Conservation (phyloP, 2,113 vertebrate species). For the Bungarus multicinctus region DNA sequence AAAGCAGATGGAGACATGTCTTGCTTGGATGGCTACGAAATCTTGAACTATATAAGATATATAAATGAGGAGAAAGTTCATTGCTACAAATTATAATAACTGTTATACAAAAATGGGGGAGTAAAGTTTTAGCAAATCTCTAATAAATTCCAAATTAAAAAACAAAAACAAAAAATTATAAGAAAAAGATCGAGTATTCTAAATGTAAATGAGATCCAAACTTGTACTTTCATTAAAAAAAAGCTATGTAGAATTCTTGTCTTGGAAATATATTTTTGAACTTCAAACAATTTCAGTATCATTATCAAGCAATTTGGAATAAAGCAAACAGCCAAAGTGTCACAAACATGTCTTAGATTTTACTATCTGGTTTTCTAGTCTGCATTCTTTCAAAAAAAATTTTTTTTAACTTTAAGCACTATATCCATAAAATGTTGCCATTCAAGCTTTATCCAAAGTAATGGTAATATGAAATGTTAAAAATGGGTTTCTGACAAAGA, state of each 20-base stretch:
- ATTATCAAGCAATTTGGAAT: slow-evolving; percentile 2
- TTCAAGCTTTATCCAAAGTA: slow-evolving; percentile 29
- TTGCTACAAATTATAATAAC: slow-evolving; percentile 19
- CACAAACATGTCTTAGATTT: neutral
- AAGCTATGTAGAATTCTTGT: neutral
- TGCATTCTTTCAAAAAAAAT: neutral
- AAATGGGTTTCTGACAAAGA: slow-evolving; percentile 53
- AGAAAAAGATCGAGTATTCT: neutral
- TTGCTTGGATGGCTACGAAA: slow-evolving; percentile 37
- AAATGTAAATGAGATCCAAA: neutral
- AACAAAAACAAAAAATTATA: neutral
- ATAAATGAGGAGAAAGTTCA: neutral
- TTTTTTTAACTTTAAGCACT: slow-evolving; percentile 10
- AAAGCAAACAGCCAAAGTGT: slow-evolving; percentile 29
- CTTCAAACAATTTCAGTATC: neutral
- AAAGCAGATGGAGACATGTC: slow-evolving; percentile 27
- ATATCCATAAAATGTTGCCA: neutral
- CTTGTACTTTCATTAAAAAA: neutral
- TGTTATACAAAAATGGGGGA: neutral
- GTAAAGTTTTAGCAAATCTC: neutral
- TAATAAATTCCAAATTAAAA: neutral
- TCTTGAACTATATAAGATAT: slow-evolving; percentile 31
- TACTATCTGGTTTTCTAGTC: neutral
- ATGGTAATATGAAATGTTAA: slow-evolving; percentile 31
- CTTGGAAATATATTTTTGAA: neutral